These are phyloP conservation scores for Phymanthus crucifer DNA, from an alignment of 92 coral and sea anemone genomes.

Conservation along the genomic window DNA sequence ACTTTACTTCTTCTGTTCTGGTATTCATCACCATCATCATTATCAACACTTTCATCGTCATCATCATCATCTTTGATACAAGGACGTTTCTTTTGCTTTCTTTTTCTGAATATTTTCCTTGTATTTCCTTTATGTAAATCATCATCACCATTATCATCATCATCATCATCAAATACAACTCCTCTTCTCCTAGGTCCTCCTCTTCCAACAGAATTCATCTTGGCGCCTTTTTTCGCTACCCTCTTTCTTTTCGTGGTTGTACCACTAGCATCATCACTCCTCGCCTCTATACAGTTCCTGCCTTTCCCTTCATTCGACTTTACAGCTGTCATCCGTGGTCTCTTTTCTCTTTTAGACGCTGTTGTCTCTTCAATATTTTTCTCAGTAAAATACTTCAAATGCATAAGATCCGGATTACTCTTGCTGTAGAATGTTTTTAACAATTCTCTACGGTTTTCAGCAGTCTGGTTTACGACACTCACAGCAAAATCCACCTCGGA, in stretches of 20 bases:
- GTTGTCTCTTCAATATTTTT: background rate
- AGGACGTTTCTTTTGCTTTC: conserved; percentile 11
- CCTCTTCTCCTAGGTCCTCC: background rate
- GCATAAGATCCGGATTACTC: conserved; percentile 46
- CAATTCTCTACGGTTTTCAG: conserved; percentile 46
- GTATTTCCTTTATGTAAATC: background rate
- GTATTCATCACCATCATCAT: background rate
- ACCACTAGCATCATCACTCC: background rate
- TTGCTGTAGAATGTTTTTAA: conserved; percentile 56
- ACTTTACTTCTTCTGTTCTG: background rate
- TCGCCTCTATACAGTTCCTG: background rate
- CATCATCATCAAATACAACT: conserved; percentile 10
- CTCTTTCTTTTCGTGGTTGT: background rate
- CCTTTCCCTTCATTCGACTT: background rate
- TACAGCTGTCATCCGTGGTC: background rate
- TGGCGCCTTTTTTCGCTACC: background rate
- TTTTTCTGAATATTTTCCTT: background rate
- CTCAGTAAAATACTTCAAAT: conserved; percentile 13
- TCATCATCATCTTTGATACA: conserved; percentile 3
- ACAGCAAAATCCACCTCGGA: conserved; percentile 73
- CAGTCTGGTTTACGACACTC: conserved; percentile 38
- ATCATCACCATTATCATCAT: background rate
- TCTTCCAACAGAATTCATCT: background rate
- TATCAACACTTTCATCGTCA: background rate
- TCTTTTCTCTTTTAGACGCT: background rate